phyloP scores from a whole-genome alignment of 2,888 invertebrate species.

The Leptinotarsa juncta region DNA sequence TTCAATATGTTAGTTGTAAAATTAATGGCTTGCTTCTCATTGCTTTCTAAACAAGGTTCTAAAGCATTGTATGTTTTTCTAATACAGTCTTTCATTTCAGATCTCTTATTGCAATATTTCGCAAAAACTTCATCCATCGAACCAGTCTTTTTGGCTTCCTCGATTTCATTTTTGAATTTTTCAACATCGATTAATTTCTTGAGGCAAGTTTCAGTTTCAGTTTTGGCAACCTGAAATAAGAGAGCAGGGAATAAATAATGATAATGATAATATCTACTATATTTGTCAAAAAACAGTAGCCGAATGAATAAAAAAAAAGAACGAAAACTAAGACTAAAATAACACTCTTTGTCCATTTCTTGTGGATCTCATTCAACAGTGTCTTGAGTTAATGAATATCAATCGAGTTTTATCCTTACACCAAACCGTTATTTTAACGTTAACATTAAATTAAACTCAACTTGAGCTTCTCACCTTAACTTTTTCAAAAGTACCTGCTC shows the following conservation, averaged over 20 bases:
- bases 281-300: no score
- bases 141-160: conserved; percentile 68
- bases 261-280: no score
- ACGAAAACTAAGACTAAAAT: no score
- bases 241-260: neutral
- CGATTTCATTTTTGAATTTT: conserved; percentile 69
- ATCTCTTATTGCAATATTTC: conserved; percentile 68
- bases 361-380: neutral
- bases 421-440: no score
- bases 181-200: conserved; percentile 70
- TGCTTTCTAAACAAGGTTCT: conserved; percentile 66
- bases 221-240: conserved; percentile 47
- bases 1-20: conserved; percentile 66
- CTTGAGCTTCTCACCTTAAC: conserved; percentile 53
- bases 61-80: conserved; percentile 63
- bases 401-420: no score
- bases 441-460: no score
- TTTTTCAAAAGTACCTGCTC: conserved; percentile 61
- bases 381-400: neutral
- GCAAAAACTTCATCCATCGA: conserved; percentile 70
- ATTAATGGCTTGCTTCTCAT: conserved; percentile 65
- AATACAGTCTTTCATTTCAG: conserved; percentile 64
- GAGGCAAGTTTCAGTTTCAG: conserved; percentile 70
- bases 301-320: no score
- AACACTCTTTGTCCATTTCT: no score